Base-by-base conservation (phyloP, 2,113 vertebrate genomes). In the Gopherus flavomarginatus region DNA sequence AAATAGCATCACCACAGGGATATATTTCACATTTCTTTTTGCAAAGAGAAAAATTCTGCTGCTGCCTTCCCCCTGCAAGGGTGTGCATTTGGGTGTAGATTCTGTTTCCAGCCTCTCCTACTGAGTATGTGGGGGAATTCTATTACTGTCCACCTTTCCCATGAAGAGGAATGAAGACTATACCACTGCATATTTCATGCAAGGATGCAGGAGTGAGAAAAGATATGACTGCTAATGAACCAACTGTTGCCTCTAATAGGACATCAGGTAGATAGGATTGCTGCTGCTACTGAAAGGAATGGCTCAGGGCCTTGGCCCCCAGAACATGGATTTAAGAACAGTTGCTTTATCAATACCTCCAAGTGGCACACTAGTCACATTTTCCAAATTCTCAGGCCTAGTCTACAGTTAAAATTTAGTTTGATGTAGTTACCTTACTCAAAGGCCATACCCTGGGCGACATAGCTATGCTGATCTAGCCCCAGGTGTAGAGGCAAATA, bases 221-320 rank as follows among this genome's bases (percentile, higher is more conserved):
- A 92, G 7, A 83, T 2, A 69, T 44, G 72, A 69, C 53, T 0
- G 1, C 49, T 85, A 52, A 83, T 52, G 59, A 92, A 59, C 35
- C 62, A 83, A 88, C 27, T 86, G 42, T 5, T 94, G 56, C 69
- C 93, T 62, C 44, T 93, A 86, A 21, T 44, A 54, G 29, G 57
- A 87, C 9, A 57, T 56, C 92, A 86, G 59, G 89, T 49, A 89
- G 92, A 95, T 1, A 95, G 56, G 96, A 89, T 52, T 78, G 44
- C 52, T 94, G 87, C 8, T 81, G 14, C 56, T 50, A 91, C 89
- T 12, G 26, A 84, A 84, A 85, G 14, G 69, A 94, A 27, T 22
- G 57, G 49, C 49, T 94, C n/a, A n/a, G 10, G n/a, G 8, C 65
- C 35, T 38, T 11, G n/a, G 14, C 17, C 16, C 69, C n/a, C n/a